These are phyloP conservation scores for Forbesichthys papilliferus DNA, from an alignment of 2,113 vertebrate genomes.

Conservation along the genomic window DNA sequence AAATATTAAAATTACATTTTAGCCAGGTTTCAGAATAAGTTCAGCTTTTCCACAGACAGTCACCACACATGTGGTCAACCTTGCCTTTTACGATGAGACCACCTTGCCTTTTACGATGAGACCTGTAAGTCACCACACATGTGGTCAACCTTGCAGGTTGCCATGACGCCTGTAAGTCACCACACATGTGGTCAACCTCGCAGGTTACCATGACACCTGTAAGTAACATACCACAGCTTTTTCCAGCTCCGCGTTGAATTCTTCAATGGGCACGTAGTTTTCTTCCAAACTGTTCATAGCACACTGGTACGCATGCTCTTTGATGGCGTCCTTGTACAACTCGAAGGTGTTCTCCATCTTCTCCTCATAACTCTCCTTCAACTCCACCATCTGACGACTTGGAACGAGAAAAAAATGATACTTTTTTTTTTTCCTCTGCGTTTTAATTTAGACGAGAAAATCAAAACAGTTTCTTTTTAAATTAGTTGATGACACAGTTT, in stretches of 20 bases:
- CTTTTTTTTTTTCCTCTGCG: no score
- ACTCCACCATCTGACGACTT: constrained; percentile 82
- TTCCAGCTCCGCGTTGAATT: constrained; percentile 82
- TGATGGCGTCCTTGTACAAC: constrained; percentile 89
- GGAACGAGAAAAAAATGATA: background rate
- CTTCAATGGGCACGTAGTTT: constrained; percentile 82
- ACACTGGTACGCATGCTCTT: constrained; percentile 85
- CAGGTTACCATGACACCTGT: background rate
- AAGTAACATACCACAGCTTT: constrained; percentile 78
- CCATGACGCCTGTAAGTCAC: background rate
- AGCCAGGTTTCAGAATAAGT: no score
- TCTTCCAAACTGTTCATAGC: constrained; percentile 85
- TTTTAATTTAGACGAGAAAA: no score
- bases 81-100: background rate
- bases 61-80: no score
- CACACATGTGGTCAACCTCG: no score
- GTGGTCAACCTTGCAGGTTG: background rate
- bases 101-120: background rate
- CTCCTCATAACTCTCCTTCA: constrained; percentile 86
- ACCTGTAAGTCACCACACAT: no score
- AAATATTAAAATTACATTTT: no score
- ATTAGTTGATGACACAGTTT: background rate
- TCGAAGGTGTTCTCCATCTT: constrained; percentile 88
- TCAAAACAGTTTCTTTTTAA: background rate
- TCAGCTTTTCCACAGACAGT: no score